phyloP scores from a whole-genome alignment of 2,888 invertebrate genomes.

The Toxonevra muliebris region DNA sequence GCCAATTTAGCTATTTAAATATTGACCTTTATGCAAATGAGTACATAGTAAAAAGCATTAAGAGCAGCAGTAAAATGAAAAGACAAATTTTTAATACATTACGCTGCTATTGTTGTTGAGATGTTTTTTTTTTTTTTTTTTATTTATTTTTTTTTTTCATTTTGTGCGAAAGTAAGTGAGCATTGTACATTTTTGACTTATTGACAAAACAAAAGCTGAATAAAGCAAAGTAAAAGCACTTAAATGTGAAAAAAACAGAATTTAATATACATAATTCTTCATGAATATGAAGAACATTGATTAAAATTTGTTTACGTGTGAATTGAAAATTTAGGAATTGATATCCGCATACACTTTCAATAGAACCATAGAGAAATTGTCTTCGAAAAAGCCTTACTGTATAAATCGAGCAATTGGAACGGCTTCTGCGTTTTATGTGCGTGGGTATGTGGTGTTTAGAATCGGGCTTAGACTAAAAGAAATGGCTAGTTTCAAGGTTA shows the following conservation, averaged over 20 bases:
- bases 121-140: slow-evolving; percentile 3
- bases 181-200: not conserved
- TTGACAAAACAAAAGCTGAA: not conserved
- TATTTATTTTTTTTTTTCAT: not conserved
- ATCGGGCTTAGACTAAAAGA: no score
- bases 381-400: no score
- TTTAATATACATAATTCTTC: no score
- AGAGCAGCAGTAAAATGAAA: slow-evolving; percentile 48
- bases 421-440: no score
- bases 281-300: no score
- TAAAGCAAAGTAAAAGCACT: not conserved
- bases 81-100: slow-evolving; percentile 1
- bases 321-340: no score
- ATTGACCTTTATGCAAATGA: slow-evolving; percentile 54
- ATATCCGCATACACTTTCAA: no score
- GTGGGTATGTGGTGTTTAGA: no score
- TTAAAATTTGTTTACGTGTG: no score
- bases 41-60: slow-evolving; percentile 67
- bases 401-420: no score
- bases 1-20: slow-evolving; percentile 43
- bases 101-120: not conserved
- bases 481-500: no score
- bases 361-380: no score
- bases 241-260: not conserved
- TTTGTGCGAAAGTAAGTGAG: not conserved